phyloP scores from a whole-genome alignment of 2,888 invertebrate genomes.

The Strigamia maritima region DNA sequence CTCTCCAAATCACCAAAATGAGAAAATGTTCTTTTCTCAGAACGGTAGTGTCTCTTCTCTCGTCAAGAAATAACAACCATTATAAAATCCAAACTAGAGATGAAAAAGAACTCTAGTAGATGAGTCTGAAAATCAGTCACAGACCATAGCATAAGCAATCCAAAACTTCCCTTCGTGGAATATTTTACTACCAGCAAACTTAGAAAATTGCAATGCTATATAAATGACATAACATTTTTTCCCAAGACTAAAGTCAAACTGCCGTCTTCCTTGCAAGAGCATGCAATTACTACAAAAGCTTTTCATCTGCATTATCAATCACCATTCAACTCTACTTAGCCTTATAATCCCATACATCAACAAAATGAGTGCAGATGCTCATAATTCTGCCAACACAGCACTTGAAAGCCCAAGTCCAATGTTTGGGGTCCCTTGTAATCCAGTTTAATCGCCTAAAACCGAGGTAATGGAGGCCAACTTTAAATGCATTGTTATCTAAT shows the following conservation, averaged over 20 bases:
- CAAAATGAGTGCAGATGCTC: slow-evolving; percentile 15
- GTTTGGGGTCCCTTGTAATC: slow-evolving; percentile 1
- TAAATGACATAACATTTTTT: not conserved
- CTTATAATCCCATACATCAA: slow-evolving; percentile 15
- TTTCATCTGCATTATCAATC: slow-evolving; percentile 14
- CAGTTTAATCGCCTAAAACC: not conserved
- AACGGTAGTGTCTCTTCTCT: not conserved
- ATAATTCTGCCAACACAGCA: not conserved
- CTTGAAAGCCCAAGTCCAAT: not conserved
- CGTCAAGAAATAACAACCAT: not conserved
- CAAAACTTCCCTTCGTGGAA: not conserved
- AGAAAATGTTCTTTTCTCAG: not conserved
- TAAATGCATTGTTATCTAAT: slow-evolving; percentile 1
- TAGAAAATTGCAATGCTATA: not conserved
- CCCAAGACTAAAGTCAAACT: slow-evolving; percentile 7
- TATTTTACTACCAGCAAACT: slow-evolving; percentile 6
- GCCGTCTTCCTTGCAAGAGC: not conserved
- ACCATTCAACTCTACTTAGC: not conserved
- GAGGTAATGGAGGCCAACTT: not conserved
- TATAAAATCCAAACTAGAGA: not conserved
- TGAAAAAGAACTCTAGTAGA: not conserved
- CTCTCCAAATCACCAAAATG: not conserved
- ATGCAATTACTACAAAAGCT: slow-evolving; percentile 10
- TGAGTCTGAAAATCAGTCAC: slow-evolving; percentile 10
- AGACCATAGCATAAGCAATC: not conserved